Percentiles rank a stretch among this genome's conserved stretches.
phyloP scores from a whole-genome alignment of 1,140 invertebrate genomes.

The Mamestra configurata region DNA sequence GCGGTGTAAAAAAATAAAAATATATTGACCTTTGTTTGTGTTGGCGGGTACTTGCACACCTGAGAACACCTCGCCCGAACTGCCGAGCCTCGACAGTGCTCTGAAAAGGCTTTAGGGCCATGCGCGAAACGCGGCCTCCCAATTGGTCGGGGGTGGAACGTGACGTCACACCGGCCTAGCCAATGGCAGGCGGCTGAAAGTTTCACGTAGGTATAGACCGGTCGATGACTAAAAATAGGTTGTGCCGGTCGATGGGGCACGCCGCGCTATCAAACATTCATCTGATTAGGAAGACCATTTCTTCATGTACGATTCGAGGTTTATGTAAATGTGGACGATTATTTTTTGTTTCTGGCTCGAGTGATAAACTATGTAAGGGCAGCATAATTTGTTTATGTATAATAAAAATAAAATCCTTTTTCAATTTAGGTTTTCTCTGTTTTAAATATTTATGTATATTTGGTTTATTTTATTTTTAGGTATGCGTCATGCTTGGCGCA shows the following conservation, averaged over 20 bases:
- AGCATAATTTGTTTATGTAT: background rate
- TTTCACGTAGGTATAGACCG: conserved; percentile 84
- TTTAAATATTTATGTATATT: too few species aligned
- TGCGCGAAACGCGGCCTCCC: conserved; percentile 68
- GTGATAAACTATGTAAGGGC: background rate
- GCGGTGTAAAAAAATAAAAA: conserved; percentile 54
- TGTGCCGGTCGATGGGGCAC: conserved; percentile 69
- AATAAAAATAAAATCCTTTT: background rate
- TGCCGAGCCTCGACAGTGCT: conserved; percentile 63
- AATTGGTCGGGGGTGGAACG: conserved; percentile 66
- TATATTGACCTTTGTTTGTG: conserved; percentile 78
- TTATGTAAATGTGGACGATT: conserved; percentile 34
- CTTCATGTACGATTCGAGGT: conserved; percentile 7
- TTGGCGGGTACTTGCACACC: conserved; percentile 81
- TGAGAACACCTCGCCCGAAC: conserved; percentile 81
- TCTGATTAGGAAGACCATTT: conserved; percentile 7
- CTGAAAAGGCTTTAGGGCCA: conserved; percentile 67
- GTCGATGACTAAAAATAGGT: conserved; percentile 85
- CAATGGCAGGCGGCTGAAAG: conserved; percentile 79
- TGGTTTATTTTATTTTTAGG: too few species aligned
- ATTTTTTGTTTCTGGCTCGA: background rate
- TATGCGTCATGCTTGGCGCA: too few species aligned
- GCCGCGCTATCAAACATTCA: conserved; percentile 36
- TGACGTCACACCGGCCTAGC: conserved; percentile 75
- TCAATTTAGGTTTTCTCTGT: too few species aligned